phyloP scores from a whole-genome alignment of 2,888 invertebrate species.

The Mythimna impura region DNA sequence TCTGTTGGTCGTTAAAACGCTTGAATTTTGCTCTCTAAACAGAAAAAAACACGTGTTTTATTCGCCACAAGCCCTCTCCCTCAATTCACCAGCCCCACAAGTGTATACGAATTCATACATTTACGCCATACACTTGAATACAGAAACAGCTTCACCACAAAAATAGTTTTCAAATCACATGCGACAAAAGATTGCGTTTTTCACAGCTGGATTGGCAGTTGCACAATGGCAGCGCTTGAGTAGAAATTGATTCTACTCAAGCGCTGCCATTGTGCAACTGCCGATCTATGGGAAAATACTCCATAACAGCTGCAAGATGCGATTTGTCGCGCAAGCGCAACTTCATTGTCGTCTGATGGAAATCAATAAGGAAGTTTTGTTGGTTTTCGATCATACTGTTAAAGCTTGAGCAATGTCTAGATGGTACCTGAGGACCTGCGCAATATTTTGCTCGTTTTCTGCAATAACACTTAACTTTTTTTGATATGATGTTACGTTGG shows the following conservation, averaged over 20 bases:
- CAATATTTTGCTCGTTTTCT: slow-evolving; percentile 27
- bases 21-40: too few species aligned
- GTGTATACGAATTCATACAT: too few species aligned
- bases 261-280: slow-evolving; percentile 68
- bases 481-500: background rate
- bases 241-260: too few species aligned
- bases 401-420: slow-evolving; percentile 49
- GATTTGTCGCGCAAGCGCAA: slow-evolving; percentile 68
- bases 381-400: slow-evolving; percentile 53
- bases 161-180: slow-evolving; percentile 56
- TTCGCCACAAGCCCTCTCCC: too few species aligned
- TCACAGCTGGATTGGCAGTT: slow-evolving; percentile 57
- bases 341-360: slow-evolving; percentile 50
- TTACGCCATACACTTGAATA: slow-evolving; percentile 27
- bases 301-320: slow-evolving; percentile 68
- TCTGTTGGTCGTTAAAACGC: too few species aligned
- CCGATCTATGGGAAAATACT: slow-evolving; percentile 69
- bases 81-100: too few species aligned
- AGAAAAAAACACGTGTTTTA: too few species aligned
- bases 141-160: slow-evolving; percentile 27
- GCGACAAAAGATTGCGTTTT: slow-evolving; percentile 62
- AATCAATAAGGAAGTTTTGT: slow-evolving; percentile 65
- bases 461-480: background rate
- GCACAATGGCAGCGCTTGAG: too few species aligned
- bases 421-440: slow-evolving; percentile 23